Evolutionary conservation across 2,113 vertebrate species (phyloP), one percentile per base, ranked within the genome.

Genomic region (Calcarius ornatus): DNA sequence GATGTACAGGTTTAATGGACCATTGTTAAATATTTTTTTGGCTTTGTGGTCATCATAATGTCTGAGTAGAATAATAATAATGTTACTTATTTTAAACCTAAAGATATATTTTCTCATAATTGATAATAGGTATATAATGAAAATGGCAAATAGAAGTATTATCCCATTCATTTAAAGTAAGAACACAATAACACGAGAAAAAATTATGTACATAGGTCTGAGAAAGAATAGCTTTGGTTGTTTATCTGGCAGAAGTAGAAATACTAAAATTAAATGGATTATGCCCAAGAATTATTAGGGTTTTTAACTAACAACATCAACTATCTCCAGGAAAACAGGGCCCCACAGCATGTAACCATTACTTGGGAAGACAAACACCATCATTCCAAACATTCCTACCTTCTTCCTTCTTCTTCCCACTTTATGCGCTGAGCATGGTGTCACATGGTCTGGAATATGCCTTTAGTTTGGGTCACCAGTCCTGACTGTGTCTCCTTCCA

Each of bases 341-440:
- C 1, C 27, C 15, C 15, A 37, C 9, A 22, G 12, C 6, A 42
- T 31, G 8, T 12, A 31, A 31, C 11, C 3, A 31, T 16, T 57
- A 17, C 27, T 81, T 51, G 22, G 5, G 15, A 59, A 59, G 33
- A n/a, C 15, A 38, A 73, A 33, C 13, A 23, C 5, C 23, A 28
- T n/a, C 1, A 51, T 50, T 66, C 37, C 43, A 51, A 45, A 65
- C 4, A 35, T 33, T 43, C 4, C 15, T 0, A 0, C 7, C 10
- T 38, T 27, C 17, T 19, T 72, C 6, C 25, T 33, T 72, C 37
- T 65, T 72, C 17, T 6, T 23, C 8, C 18, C 22, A 13, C 5
- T 48, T 65, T 28, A 42, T 16, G 11, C 24, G 28, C 6, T 15
- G 37, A 19, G 8, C 8, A 38, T 30, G 5, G n/a, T 20, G 10